phyloP scores from a whole-genome alignment of 2,888 invertebrate genomes.

The Sericinus montela region DNA sequence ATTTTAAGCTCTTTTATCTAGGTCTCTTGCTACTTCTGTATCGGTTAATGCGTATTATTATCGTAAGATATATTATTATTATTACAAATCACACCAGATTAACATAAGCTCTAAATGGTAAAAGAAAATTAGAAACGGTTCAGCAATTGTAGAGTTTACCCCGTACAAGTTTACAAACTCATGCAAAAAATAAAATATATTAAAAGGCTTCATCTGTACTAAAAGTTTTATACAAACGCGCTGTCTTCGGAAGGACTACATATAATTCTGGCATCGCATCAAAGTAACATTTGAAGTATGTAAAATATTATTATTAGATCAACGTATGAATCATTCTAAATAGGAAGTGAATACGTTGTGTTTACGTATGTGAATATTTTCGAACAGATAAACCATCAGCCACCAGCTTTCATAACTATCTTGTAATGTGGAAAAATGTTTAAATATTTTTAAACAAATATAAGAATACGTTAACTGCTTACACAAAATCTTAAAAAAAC shows the following conservation, averaged over 20 bases:
- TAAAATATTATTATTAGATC: constrained; percentile 18
- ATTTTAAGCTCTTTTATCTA: too few species aligned
- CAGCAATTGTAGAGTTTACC: neutral
- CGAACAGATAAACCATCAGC: constrained; percentile 1
- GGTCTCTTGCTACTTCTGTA: too few species aligned
- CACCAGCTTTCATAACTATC: neutral
- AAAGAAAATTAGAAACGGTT: neutral
- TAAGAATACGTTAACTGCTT: too few species aligned
- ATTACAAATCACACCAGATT: too few species aligned
- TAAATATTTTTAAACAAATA: neutral
- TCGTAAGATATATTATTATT: too few species aligned
- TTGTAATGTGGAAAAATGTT: neutral
- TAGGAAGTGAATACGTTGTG: constrained; percentile 15
- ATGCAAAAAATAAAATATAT: too few species aligned
- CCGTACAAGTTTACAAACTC: too few species aligned
- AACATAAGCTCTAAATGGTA: too few species aligned
- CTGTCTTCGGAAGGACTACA: neutral
- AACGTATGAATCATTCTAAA: constrained; percentile 13
- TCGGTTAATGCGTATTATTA: too few species aligned
- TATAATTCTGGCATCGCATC: constrained; percentile 20
- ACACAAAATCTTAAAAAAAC: too few species aligned
- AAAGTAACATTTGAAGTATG: constrained; percentile 18
- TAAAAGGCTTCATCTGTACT: too few species aligned
- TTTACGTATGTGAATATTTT: constrained; percentile 13
- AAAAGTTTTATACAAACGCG: too few species aligned